Evolutionary conservation across 2,113 vertebrate genomes (phyloP), one percentile per base, ranked within the genome.

Genomic region (Burhinus bistriatus): DNA sequence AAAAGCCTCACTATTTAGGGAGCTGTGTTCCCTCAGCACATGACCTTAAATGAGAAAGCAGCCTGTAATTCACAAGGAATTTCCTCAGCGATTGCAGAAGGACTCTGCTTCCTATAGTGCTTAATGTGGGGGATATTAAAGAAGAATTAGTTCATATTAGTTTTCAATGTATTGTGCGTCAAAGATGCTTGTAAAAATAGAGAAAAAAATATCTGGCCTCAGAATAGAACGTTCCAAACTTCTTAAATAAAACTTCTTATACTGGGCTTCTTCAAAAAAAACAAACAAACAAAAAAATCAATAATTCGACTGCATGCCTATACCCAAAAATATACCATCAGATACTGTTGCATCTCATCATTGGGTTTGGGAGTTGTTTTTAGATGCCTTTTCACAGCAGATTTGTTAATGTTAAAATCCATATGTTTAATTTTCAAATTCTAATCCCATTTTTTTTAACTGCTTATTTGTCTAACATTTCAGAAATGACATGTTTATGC

Each of bases 31-130:
- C 82, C 94, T 95, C 87, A 95, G 95, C 95, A 96, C 95, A 95
- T 97, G 96, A 96, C 97, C 96, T 97, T 97, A 95, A 97, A 97
- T 95, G 95, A 97, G 95, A 97, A 97, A 97, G 94, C 96, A 97
- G 96, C 91, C 89, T 95, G 94, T 97, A 97, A 97, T 96, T 96
- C 96, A 93, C 94, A 97, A 97, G 82, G 96, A 95, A 96, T 97
- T 97, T 97, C 91, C 91, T 95, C 89, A 93, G 89, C 29, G 11
- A 85, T 93, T 94, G 91, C 45, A 93, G 87, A 70, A 90, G 71
- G 38, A 44, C 51, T 95, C 65, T 90, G 89, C 91, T 96, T 97
- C 84, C 77, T 97, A 95, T 95, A 95, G 83, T 57, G 68, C 73
- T 97, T 97, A 90, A 49, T 94, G 23, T 93, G 91, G 70, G 89